These are phyloP conservation scores for Leucophenga montana DNA, from an alignment of 2,888 invertebrate genomes.

Conservation along the genomic window DNA sequence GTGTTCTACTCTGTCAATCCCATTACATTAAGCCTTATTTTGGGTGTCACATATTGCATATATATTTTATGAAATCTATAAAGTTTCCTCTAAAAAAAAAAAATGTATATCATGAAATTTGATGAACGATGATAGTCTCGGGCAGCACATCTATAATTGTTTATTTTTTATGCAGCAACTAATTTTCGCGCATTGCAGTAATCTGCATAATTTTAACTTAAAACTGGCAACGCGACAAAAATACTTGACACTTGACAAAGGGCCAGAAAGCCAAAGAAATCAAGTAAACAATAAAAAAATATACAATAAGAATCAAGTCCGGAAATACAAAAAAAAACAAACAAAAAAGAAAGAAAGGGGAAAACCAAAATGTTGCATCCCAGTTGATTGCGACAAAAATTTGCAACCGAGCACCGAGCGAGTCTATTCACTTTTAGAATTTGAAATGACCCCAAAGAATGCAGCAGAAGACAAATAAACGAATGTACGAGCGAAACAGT, in stretches of 20 bases:
- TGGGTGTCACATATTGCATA: no score
- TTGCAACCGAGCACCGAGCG: not conserved
- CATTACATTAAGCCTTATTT: no score
- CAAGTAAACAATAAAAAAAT: not conserved
- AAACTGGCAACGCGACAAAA: not conserved
- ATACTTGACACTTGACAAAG: no score
- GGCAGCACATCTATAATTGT: no score
- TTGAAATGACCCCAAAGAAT: conserved; percentile 52
- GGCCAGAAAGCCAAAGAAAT: not conserved
- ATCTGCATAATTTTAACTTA: conserved; percentile 4
- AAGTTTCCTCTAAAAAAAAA: no score
- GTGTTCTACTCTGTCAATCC: no score
- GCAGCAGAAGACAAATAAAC: conserved; percentile 25
- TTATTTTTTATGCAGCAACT: no score
- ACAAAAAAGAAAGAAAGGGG: not conserved
- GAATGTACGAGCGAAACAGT: not conserved
- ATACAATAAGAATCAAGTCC: no score
- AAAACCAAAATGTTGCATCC: not conserved
- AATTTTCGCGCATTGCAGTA: not conserved
- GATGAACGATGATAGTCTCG: no score
- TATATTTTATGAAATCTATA: no score
- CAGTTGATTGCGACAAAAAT: conserved; percentile 21
- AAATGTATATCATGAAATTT: no score
- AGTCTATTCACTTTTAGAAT: conserved; percentile 53
- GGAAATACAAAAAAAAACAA: not conserved